Base-by-base conservation (phyloP, 2,888 invertebrate genomes). In the Sinhomidia bicolor region DNA sequence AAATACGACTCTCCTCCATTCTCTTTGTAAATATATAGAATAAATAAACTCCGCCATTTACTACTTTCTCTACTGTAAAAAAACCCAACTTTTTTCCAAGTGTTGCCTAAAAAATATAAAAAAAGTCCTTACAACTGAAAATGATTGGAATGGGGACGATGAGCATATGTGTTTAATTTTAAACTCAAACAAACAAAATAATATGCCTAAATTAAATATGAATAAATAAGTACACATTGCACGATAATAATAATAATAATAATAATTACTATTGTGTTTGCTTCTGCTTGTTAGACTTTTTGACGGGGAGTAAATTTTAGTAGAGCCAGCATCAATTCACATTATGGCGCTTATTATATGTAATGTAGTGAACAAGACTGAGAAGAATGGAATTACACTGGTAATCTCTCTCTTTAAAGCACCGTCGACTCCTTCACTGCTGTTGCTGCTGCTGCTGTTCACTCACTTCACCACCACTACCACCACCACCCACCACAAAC, bases 381-480 rank as follows among this genome's bases (percentile, higher is more conserved):
- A 71, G 71, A 44, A 71, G 29, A 81, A 81, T 81, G 62, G 47
- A 62, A 62, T 81, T 81, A 81, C 81, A 81, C 65, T 65, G 26
- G 32, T 81, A 81, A 81, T 81, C 81, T 36, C 60, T 29, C 65
- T 47, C 62, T 41, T 71, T 44, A 71, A 71, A 71, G 36, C 3
- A n/a, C n/a, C n/a, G n/a, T n/a, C n/a, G 41, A 71, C n/a, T n/a
- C n/a, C n/a, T n/a, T n/a, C n/a, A n/a, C n/a, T n/a, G n/a, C n/a
- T n/a, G n/a, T n/a, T n/a, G n/a, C n/a, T n/a, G n/a, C n/a, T n/a
- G n/a, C n/a, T n/a, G n/a, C n/a, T n/a, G n/a, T n/a, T n/a, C n/a
- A n/a, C n/a, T n/a, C n/a, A n/a, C n/a, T n/a, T n/a, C n/a, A n/a
- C n/a, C n/a, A n/a, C n/a, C n/a, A n/a, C 41, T 41, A 14, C n/a